Percentiles rank a stretch among this genome's conserved stretches.
Evolutionary conservation across 2,113 vertebrate genomes (phyloP).

Genomic region (Amazona guildingii): DNA sequence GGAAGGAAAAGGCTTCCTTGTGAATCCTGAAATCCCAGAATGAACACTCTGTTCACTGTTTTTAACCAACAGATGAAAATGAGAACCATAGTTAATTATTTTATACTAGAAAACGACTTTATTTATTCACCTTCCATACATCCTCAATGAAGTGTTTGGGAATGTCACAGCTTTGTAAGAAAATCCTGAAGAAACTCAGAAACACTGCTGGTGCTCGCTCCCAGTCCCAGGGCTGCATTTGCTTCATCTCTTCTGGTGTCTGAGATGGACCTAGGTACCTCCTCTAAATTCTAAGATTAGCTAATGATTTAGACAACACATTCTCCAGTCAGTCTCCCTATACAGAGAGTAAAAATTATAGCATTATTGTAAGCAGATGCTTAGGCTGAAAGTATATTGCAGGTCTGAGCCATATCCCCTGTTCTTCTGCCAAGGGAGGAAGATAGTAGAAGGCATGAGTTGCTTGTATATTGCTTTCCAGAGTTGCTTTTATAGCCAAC

Average conservation of each 20-base stretch:
- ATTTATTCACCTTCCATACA: neutral
- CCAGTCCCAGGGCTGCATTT: neutral
- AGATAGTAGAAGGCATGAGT: neutral
- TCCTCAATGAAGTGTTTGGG: neutral
- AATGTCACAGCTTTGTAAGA: neutral
- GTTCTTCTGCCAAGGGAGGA: neutral
- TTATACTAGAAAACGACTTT: neutral
- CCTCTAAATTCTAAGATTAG: neutral
- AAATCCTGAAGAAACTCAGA: neutral
- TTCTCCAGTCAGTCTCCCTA: neutral
- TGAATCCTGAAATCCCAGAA: neutral
- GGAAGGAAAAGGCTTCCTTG: neutral
- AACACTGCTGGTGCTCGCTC: neutral
- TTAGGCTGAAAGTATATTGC: neutral
- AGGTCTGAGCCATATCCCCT: neutral
- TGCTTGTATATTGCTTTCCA: neutral
- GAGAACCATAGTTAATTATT: neutral
- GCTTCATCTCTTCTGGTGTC: neutral
- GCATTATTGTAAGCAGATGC: neutral
- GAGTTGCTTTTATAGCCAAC: neutral
- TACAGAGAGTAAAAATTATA: neutral
- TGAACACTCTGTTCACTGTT: neutral
- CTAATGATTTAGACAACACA: rapidly evolving
- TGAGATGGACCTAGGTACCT: neutral
- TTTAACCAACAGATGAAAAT: neutral